A percentile compares a stretch with the other conserved stretches of the same genome.
These are phyloP conservation scores for Coenonympha glycerion DNA, from an alignment of 2,888 invertebrate species.

Conservation along the genomic window DNA sequence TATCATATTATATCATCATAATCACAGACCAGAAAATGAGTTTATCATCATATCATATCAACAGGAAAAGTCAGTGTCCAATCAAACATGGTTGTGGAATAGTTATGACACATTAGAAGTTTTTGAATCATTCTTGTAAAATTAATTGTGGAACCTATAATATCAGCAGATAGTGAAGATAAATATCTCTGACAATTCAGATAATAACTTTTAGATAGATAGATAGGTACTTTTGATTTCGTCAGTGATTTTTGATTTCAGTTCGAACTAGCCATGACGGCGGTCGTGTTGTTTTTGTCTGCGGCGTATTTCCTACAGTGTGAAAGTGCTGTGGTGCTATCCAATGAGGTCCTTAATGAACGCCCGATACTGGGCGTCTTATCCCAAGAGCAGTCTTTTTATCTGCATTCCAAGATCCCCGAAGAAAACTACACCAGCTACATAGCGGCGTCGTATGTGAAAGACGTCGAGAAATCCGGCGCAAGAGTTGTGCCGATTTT, in stretches of 20 bases:
- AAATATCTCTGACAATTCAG: too few species aligned
- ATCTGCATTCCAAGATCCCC: slow-evolving; percentile 69
- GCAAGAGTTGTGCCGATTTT: slow-evolving; percentile 90
- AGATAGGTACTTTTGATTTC: slow-evolving; percentile 8
- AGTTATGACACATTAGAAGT: too few species aligned
- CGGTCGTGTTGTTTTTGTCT: slow-evolving; percentile 42
- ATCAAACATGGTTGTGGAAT: too few species aligned
- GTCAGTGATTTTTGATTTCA: slow-evolving; percentile 33
- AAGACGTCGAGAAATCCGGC: slow-evolving; percentile 90
- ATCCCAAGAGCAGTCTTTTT: slow-evolving; percentile 79
- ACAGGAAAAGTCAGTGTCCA: too few species aligned
- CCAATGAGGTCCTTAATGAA: slow-evolving; percentile 46
- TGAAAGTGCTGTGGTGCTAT: slow-evolving; percentile 47
- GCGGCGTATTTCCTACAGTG: slow-evolving; percentile 46
- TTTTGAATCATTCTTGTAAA: too few species aligned
- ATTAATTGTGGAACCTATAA: too few species aligned
- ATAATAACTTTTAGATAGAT: too few species aligned
- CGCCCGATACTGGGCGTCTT: slow-evolving; percentile 82
- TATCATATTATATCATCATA: too few species aligned
- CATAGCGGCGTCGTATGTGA: slow-evolving; percentile 91
- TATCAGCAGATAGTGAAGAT: too few species aligned
- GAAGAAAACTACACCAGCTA: slow-evolving; percentile 79
- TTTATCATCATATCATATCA: too few species aligned
- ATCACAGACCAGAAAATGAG: too few species aligned
- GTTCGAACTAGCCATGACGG: slow-evolving; percentile 44